Evolutionary conservation across 37 sponge, comb jelly and placozoan species (phyloP).

Genomic region (Chondrilla cf. caribensis): DNA sequence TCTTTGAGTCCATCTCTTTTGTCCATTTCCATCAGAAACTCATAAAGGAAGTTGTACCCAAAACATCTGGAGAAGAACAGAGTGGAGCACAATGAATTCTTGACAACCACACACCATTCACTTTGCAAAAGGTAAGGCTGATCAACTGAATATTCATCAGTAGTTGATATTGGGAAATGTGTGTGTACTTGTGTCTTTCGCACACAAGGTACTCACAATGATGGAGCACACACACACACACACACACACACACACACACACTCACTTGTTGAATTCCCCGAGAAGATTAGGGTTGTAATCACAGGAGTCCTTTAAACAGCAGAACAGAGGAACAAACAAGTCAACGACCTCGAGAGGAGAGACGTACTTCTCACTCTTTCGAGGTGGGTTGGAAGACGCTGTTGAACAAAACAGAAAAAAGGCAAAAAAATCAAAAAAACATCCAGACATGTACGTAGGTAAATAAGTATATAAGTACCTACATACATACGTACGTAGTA

Average conservation of each 20-base stretch:
- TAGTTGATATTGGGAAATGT: too few relatives aligned
- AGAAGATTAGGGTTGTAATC: slow-evolving; percentile 26
- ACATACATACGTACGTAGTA: background rate
- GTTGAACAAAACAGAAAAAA: slow-evolving; percentile 52
- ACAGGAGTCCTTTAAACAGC: slow-evolving; percentile 73
- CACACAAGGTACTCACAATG: too few relatives aligned
- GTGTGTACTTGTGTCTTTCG: too few relatives aligned
- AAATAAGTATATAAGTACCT: background rate
- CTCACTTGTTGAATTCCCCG: background rate
- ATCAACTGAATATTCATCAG: too few relatives aligned
- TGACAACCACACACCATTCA: too few relatives aligned
- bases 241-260: too few relatives aligned
- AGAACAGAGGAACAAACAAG: slow-evolving; percentile 68
- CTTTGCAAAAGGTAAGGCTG: too few relatives aligned
- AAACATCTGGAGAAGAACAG: too few relatives aligned
- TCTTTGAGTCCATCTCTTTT: background rate
- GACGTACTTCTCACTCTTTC: slow-evolving; percentile 3
- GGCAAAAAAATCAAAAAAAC: background rate
- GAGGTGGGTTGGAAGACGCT: too few relatives aligned
- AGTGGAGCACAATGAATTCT: too few relatives aligned
- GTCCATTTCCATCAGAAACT: slow-evolving; percentile 70
- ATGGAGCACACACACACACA: too few relatives aligned
- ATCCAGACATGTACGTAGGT: background rate
- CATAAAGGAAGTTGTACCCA: slow-evolving; percentile 78
- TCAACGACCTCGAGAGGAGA: slow-evolving; percentile 75